These are phyloP conservation scores for Discoglossus pictus DNA, from an alignment of 2,797 vertebrate species.

Conservation along the genomic window DNA sequence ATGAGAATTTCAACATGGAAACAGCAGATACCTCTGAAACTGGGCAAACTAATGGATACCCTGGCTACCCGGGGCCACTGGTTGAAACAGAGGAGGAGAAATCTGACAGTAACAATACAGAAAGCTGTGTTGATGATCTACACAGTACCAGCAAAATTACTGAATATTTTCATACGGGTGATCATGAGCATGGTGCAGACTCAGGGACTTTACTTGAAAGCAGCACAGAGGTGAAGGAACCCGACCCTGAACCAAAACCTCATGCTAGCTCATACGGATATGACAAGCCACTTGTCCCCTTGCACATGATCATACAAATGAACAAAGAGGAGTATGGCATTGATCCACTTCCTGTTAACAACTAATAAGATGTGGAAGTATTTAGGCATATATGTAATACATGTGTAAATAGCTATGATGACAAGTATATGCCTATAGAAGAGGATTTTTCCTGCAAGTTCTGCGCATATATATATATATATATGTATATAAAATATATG, in stretches of 20 bases:
- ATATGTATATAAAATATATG: too few relatives aligned
- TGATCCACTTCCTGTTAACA: constrained; percentile 56
- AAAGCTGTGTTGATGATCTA: constrained; percentile 1
- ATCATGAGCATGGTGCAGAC: constrained; percentile 52
- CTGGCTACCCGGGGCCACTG: constrained; percentile 2
- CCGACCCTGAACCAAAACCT: background rate
- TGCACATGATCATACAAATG: constrained; percentile 59
- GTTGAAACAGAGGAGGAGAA: constrained; percentile 22
- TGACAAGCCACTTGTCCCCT: constrained; percentile 68
- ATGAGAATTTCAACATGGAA: background rate
- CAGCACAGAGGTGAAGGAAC: constrained; percentile 26
- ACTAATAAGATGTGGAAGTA: constrained; percentile 22
- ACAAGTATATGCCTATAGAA: too few relatives aligned
- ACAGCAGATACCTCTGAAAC: background rate
- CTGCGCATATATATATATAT: too few relatives aligned
- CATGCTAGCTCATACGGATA: constrained; percentile 64
- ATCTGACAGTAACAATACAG: constrained; percentile 10
- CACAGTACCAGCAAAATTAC: constrained; percentile 35
- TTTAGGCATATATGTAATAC: too few relatives aligned
- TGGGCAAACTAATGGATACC: background rate
- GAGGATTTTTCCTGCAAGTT: too few relatives aligned
- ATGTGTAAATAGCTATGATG: background rate
- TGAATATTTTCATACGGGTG: constrained; percentile 50
- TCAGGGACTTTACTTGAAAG: constrained; percentile 43
- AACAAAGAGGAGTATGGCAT: constrained; percentile 59